Percentiles rank a stretch among this genome's conserved stretches.
phyloP scores from a whole-genome alignment of 2,113 vertebrate species.

The Gambusia holbrooki region DNA sequence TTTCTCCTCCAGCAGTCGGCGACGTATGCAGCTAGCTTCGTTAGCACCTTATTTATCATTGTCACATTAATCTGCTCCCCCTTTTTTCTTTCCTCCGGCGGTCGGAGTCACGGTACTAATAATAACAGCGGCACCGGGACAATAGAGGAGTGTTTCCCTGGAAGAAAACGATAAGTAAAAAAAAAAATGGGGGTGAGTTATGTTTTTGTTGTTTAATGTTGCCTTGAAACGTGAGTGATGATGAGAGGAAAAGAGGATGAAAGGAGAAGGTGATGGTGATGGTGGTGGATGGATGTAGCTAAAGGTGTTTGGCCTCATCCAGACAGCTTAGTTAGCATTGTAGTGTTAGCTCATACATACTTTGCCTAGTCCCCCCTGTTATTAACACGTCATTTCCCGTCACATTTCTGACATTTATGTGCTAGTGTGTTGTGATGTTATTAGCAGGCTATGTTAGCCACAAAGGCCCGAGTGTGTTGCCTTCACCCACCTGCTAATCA shows the following conservation, averaged over 20 bases:
- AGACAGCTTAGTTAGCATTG: not conserved
- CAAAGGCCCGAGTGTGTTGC: not conserved
- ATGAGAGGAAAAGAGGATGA: conserved; percentile 17
- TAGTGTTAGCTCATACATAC: not conserved
- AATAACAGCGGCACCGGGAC: conserved; percentile 53
- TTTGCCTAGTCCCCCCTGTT: not conserved
- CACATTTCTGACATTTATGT: conserved; percentile 5
- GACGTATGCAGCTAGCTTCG: conserved; percentile 42
- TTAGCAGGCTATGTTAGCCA: conserved; percentile 59
- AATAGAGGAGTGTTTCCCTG: conserved; percentile 64
- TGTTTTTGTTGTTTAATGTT: not conserved
- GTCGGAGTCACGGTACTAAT: conserved; percentile 47
- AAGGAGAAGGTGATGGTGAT: conserved; percentile 10
- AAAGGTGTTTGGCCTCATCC: conserved; percentile 39
- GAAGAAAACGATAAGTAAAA: conserved; percentile 26
- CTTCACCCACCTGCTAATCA: not conserved
- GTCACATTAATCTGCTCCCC: conserved; percentile 62
- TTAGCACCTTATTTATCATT: conserved; percentile 60
- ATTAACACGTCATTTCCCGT: conserved; percentile 5
- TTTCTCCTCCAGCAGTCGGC: not conserved
- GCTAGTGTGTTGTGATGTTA: conserved; percentile 43
- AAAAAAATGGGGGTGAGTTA: conserved; percentile 73
- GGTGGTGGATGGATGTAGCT: conserved; percentile 52
- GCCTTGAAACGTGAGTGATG: conserved; percentile 3
- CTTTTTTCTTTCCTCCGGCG: conserved; percentile 15